Conservation (phyloP, 2,797 vertebrate genomes). For the Paramormyrops hopkinsi region DNA sequence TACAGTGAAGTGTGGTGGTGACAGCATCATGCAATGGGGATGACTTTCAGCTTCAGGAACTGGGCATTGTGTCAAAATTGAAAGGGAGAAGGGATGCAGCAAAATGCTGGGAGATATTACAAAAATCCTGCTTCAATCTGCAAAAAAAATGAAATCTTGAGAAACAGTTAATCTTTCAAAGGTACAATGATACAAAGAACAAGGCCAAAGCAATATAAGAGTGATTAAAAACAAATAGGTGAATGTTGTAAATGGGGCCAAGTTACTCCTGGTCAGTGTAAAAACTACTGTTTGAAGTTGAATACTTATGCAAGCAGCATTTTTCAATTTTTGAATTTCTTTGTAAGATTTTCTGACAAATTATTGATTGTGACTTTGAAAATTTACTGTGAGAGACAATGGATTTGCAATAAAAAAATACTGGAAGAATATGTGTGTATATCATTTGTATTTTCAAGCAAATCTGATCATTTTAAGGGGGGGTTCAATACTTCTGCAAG, state of each 20-base stretch:
- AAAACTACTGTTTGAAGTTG: not conserved
- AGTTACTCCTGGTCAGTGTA: not conserved
- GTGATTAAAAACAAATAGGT: not conserved
- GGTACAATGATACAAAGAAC: not conserved
- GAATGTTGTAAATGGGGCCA: not conserved
- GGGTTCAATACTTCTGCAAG: not conserved
- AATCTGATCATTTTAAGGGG: too few species aligned
- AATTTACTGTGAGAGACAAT: too few species aligned
- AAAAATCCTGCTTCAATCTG: too few species aligned
- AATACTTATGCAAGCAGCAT: not conserved
- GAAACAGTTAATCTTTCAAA: too few species aligned
- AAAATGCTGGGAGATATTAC: not conserved
- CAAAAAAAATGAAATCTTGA: too few species aligned
- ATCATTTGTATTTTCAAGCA: too few species aligned
- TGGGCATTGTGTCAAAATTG: not conserved
- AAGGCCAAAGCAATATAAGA: not conserved
- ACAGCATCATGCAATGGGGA: not conserved
- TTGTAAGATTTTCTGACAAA: too few species aligned
- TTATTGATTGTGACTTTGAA: too few species aligned
- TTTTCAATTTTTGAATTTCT: too few species aligned
- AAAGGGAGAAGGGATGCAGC: not conserved
- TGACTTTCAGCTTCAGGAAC: not conserved
- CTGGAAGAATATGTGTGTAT: too few species aligned
- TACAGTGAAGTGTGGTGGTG: not conserved
- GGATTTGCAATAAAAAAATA: too few species aligned